Conservation (phyloP, 2,797 vertebrate genomes). For the Sarcophilus harrisii region DNA sequence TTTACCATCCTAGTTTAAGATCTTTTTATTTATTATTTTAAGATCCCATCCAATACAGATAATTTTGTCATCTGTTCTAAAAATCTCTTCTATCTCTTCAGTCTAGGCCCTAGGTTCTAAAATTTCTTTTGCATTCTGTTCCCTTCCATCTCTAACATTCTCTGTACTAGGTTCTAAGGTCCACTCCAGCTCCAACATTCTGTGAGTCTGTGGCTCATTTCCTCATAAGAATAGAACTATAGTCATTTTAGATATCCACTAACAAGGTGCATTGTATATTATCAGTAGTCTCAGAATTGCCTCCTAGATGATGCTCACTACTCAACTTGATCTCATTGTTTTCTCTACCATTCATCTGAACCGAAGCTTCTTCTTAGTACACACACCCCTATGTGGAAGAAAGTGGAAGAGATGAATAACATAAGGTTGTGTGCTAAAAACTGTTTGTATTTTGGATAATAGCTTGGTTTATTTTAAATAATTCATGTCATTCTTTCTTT, state of each 20-base stretch:
- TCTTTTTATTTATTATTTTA: not conserved
- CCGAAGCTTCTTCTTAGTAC: not conserved
- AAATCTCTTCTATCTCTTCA: not conserved
- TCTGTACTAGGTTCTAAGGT: not conserved
- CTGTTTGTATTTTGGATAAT: not conserved
- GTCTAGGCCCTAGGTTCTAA: not conserved
- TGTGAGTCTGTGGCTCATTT: not conserved
- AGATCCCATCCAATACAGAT: not conserved
- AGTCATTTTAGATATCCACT: not conserved
- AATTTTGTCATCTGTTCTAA: not conserved
- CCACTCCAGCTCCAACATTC: not conserved
- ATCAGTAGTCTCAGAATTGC: not conserved
- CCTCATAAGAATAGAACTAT: not conserved
- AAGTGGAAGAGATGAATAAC: not conserved
- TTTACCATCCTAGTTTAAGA: not conserved
- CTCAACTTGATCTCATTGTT: not conserved
- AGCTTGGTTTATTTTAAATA: not conserved
- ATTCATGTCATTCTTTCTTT: not conserved
- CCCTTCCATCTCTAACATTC: not conserved
- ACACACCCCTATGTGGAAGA: not conserved
- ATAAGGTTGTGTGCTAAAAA: not conserved
- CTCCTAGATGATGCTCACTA: not conserved
- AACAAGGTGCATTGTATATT: not conserved
- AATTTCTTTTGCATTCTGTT: not conserved
- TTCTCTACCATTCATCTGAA: not conserved